These are phyloP conservation scores for Stigmatopora argus DNA, from an alignment of 2,113 vertebrate species.

Conservation along the genomic window DNA sequence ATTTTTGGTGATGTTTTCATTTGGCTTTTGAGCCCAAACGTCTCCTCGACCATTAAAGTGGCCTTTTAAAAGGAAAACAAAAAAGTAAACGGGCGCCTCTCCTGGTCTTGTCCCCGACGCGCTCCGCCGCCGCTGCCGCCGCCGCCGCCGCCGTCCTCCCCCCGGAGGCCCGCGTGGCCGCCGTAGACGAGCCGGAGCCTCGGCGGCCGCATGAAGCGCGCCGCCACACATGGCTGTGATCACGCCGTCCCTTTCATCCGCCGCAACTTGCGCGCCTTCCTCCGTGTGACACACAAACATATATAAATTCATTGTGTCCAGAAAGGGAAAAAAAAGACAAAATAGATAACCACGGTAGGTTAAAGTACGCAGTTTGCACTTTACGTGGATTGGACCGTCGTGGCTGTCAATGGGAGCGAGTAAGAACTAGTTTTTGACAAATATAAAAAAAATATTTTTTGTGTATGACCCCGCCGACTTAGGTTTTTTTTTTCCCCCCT, in stretches of 20 bases:
- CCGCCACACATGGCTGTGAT: constrained; percentile 62
- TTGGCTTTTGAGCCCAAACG: not conserved
- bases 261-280: constrained; percentile 15
- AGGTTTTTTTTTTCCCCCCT: too few relatives aligned
- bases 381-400: too few relatives aligned
- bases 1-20: not conserved
- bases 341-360: not conserved
- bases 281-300: constrained; percentile 13
- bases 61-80: not conserved
- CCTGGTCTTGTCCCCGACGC: not conserved
- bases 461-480: too few relatives aligned
- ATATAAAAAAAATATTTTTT: too few relatives aligned
- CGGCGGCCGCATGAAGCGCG: constrained; percentile 54
- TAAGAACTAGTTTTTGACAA: too few relatives aligned
- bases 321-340: not conserved
- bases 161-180: constrained; percentile 26
- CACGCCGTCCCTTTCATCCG: constrained; percentile 14
- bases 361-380: not conserved
- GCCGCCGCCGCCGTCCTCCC: constrained; percentile 24
- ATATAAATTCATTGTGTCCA: constrained; percentile 2
- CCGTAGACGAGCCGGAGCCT: constrained; percentile 65
- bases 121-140: not conserved
- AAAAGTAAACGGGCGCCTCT: not conserved
- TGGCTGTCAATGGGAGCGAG: too few relatives aligned
- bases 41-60: not conserved